Evolutionary conservation across 2,888 invertebrate species (phyloP).

Genomic region (Dicyrtomina minuta): DNA sequence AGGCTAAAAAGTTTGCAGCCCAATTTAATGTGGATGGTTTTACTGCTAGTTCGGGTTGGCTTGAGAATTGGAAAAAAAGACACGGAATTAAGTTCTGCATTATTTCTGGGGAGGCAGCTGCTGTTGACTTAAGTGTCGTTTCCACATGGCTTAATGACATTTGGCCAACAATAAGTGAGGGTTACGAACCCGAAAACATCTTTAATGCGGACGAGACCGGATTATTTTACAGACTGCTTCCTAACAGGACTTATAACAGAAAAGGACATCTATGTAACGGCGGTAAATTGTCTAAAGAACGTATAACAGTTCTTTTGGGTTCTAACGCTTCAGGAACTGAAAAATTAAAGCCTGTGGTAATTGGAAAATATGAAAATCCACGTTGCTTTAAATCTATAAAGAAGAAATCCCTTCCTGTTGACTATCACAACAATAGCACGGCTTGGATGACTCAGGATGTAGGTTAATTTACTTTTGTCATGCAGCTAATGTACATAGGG

Average conservation of each 20-base stretch:
- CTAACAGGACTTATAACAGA: conserved; percentile 23
- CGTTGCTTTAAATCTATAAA: conserved; percentile 36
- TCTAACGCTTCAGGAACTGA: conserved; percentile 35
- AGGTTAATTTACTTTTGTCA: too few species aligned
- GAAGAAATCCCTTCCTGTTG: conserved; percentile 41
- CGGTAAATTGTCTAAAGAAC: not conserved
- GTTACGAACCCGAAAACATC: conserved; percentile 30
- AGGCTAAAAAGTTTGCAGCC: conserved; percentile 1
- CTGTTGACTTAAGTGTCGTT: not conserved
- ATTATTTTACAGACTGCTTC: conserved; percentile 34
- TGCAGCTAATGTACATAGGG: too few species aligned
- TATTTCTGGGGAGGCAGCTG: conserved; percentile 9
- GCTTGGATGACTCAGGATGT: conserved; percentile 56
- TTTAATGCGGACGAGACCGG: conserved; percentile 39
- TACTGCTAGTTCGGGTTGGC: conserved; percentile 2
- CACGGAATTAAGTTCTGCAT: not conserved
- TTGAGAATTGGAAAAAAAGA: conserved; percentile 1
- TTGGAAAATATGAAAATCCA: conserved; percentile 37
- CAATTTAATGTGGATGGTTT: not conserved
- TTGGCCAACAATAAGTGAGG: not conserved
- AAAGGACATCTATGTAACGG: conserved; percentile 21
- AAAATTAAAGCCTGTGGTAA: conserved; percentile 37
- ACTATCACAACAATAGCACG: conserved; percentile 46
- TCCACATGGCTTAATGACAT: not conserved
- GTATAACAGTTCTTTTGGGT: conserved; percentile 38